Evolutionary conservation across 2,113 vertebrate species (phyloP), one percentile per base, ranked within the genome.

Genomic region (Nothobranchius kuhntae): DNA sequence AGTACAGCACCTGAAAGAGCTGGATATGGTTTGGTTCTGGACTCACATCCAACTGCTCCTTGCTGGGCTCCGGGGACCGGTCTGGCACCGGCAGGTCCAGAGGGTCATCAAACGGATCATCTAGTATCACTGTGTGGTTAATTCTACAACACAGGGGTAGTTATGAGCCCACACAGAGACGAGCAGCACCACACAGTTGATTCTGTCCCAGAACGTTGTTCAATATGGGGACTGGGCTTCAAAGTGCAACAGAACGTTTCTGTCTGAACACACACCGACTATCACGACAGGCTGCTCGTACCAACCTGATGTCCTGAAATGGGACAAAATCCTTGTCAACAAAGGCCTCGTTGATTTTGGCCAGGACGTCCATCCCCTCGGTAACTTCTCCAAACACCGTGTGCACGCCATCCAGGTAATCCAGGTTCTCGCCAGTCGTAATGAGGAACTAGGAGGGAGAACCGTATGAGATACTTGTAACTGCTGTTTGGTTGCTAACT

Each of bases 371-470:
- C 92, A 97, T 90, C 74, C 98, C 97, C 89, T 99, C 98, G 4
- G 96, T 94, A 65, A 99, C 95, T 81, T 99, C 97, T 51, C 98
- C 97, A 87, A 99, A 99, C 42, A 99, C 95, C 1, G 96, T 98
- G 78, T 99, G 98, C 6, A 98, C 94, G 17, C 95, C 95, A 75
- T 99, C 94, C 67, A 99, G 92, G 73, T 98, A 99, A 89, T 99
- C 96, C 86, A 99, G 73, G 83, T 95, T 96, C 75, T 98, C 98
- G 11, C 94, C 94, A 4, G 90, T 92, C 7, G 97, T 99, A 79
- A 99, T 96, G 63, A 99, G 95, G 89, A 99, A 99, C 97, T 99
- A 74, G 0, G 76, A 45, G 79, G 80, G 60, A 40, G 38, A 40
- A 40, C 38, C 30, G 2, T 30, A 30, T 30, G 2, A 30, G 30